phyloP scores from a whole-genome alignment of 2,888 invertebrate genomes.

The Cistogaster globosa region DNA sequence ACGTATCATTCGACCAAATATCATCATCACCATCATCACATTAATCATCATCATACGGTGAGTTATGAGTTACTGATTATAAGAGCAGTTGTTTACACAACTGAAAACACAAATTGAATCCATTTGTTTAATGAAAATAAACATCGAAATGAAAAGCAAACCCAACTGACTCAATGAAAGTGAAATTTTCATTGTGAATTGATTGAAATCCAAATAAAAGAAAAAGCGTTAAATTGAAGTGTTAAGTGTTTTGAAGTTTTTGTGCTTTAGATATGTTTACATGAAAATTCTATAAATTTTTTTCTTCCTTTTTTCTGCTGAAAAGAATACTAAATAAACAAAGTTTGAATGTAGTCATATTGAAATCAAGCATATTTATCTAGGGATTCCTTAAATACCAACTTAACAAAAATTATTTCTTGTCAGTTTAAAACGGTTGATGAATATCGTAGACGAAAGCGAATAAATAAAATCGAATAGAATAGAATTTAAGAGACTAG shows the following conservation, averaged over 20 bases:
- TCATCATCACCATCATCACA: constrained; percentile 92
- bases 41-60: constrained; percentile 89
- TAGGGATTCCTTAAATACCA: too few relatives aligned
- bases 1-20: constrained; percentile 89
- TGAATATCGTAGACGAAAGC: too few relatives aligned
- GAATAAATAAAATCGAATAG: too few relatives aligned
- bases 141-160: constrained; percentile 19
- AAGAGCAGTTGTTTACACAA: neutral
- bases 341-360: too few relatives aligned
- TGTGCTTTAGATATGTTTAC: neutral
- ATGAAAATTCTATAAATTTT: too few relatives aligned
- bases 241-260: neutral
- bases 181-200: constrained; percentile 37
- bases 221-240: constrained; percentile 47
- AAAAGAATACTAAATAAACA: too few relatives aligned
- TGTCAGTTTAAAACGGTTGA: too few relatives aligned
- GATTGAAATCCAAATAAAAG: constrained; percentile 52
- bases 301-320: too few relatives aligned
- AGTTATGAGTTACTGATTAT: constrained; percentile 71
- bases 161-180: constrained; percentile 52
- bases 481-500: too few relatives aligned
- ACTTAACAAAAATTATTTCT: too few relatives aligned
- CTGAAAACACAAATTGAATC: constrained; percentile 1
- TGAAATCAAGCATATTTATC: too few relatives aligned
- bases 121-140: neutral